Percentiles rank a stretch among this genome's conserved stretches.
Evolutionary conservation across 2,888 invertebrate species (phyloP).

Genomic region (Amphimallon solstitiale): DNA sequence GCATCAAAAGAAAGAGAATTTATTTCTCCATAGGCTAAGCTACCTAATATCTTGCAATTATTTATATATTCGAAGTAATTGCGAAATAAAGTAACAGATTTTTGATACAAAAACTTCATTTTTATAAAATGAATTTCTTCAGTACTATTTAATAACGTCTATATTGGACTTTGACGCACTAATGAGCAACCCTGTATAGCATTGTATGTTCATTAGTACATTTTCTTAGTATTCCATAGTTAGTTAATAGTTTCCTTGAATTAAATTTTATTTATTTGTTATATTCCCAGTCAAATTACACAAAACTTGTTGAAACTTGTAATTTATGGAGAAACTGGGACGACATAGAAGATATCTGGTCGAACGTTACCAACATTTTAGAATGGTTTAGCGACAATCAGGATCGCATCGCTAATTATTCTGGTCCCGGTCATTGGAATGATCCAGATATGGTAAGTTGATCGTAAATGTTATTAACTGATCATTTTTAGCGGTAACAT

Average conservation of each 20-base stretch:
- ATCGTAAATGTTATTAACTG: slow-evolving; percentile 48
- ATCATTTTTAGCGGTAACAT: slow-evolving; percentile 45
- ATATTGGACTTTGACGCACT: too few species aligned
- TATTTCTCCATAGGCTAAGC: too few species aligned
- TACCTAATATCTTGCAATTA: too few species aligned
- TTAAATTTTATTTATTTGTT: background rate
- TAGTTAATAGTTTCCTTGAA: background rate
- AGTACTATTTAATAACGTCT: too few species aligned
- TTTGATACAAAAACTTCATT: too few species aligned
- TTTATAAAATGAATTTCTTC: too few species aligned
- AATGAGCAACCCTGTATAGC: too few species aligned
- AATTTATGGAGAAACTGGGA: slow-evolving; percentile 78
- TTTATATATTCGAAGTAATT: too few species aligned
- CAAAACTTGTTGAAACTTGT: slow-evolving; percentile 68
- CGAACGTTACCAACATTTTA: slow-evolving; percentile 68
- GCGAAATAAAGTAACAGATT: too few species aligned
- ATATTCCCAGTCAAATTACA: slow-evolving; percentile 69
- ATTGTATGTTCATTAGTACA: too few species aligned
- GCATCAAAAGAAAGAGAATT: too few species aligned
- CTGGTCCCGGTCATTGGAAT: slow-evolving; percentile 79
- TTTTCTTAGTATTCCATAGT: too few species aligned
- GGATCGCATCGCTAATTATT: slow-evolving; percentile 67
- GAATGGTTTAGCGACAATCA: slow-evolving; percentile 74
- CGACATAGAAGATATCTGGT: slow-evolving; percentile 76
- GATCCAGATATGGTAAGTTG: slow-evolving; percentile 76